Percentiles rank a stretch among this genome's conserved stretches.
Conservation (phyloP, 1,140 invertebrate species). For the Dufourea novaeangliae region DNA sequence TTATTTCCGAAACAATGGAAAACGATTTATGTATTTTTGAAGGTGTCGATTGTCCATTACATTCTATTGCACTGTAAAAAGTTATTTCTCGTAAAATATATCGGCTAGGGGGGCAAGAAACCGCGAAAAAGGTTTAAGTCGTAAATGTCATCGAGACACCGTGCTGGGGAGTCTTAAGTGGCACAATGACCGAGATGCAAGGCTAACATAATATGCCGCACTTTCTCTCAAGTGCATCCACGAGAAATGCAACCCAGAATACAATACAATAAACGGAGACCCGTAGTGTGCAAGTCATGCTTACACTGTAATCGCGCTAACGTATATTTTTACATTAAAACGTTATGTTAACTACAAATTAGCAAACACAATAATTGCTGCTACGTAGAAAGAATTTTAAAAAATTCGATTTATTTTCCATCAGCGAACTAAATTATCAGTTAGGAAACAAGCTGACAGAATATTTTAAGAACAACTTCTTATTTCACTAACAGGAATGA, state of each 20-base stretch:
- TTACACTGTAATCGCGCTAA: background rate
- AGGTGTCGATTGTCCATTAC: background rate
- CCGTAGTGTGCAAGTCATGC: background rate
- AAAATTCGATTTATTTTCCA: too few species aligned
- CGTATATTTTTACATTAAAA: background rate
- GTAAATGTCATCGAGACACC: constrained; percentile 49
- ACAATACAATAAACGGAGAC: background rate
- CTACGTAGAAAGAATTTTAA: too few species aligned
- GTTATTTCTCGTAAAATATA: constrained; percentile 8
- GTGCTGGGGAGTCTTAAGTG: constrained; percentile 67
- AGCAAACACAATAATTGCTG: too few species aligned
- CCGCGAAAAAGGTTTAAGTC: constrained; percentile 22
- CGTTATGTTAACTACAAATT: too few species aligned
- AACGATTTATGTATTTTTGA: background rate
- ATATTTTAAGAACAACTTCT: too few species aligned
- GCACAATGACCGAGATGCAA: constrained; percentile 78
- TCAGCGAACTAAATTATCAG: too few species aligned
- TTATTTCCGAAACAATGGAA: background rate
- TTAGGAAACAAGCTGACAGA: too few species aligned
- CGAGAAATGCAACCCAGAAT: constrained; percentile 29
- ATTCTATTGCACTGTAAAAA: background rate
- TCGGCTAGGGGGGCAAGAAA: background rate
- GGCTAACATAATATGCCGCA: constrained; percentile 76
- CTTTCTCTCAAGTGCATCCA: constrained; percentile 72
- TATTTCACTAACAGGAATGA: too few species aligned